Evolutionary conservation across 2,888 invertebrate species (phyloP), one percentile per base, ranked within the genome.

Genomic region (Hesperia comma): DNA sequence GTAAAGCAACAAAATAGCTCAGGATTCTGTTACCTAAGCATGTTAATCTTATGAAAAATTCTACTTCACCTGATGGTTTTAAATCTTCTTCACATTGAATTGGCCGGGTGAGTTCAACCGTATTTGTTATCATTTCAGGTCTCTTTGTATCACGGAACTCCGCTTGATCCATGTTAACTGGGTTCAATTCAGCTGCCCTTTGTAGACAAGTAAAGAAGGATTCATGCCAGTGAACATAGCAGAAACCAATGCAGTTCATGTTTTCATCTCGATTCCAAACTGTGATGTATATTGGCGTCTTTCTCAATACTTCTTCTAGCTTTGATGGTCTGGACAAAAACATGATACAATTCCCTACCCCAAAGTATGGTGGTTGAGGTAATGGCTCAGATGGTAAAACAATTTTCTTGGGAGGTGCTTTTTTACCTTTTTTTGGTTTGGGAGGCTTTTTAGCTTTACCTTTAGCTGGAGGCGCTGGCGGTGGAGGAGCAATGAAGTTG

Each of bases 191-290:
- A 1, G 71, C 82, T 17, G 90, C 79, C 73, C 76, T 84, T 71
- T 86, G 76, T 14, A 92, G 75, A 60, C 87, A 85, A 0, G 86
- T 80, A 26, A 88, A 83, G 70, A 92, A 92, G 0, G 89, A 82
- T 68, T 90, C 68, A 41, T 92, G 88, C 92, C 92, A 92, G 68
- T 87, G 79, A 0, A 88, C 82, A 6, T 82, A 68, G 63, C 86
- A 86, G 61, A 88, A 90, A 6, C 91, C 92, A 49, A 88, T 73
- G 61, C 92, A 92, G 56, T 86, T 83, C 79, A 92, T 82, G 5
- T 85, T 82, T 70, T 92, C 84, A 61, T 92, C 90, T 75, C 91
- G 84, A 58, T 92, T 92, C 92, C 92, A 92, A 0, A 91, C 92
- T 10, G 90, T 87, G 6, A 92, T 82, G 56, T 86, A 84, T 56